Evolutionary conservation across 2,797 vertebrate species (phyloP).

Genomic region (Lutra lutra): DNA sequence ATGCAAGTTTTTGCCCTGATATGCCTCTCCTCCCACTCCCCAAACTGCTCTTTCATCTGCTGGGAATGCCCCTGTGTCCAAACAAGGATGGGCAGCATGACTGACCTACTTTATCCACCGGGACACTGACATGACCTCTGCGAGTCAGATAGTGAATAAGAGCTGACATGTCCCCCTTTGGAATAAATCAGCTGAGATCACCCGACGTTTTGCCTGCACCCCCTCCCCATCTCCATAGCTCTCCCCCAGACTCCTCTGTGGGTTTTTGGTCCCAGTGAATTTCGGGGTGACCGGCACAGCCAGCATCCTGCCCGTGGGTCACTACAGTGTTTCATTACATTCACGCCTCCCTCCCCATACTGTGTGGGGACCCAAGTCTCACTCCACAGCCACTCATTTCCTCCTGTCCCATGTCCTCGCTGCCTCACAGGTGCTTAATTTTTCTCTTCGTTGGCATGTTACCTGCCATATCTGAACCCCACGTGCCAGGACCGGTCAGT

Average conservation of each 20-base stretch:
- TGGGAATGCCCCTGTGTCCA: background rate
- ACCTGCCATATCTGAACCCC: background rate
- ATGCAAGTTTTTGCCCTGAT: background rate
- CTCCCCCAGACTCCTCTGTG: background rate
- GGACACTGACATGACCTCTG: background rate
- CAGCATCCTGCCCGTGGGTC: rapidly evolving
- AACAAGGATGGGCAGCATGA: rapidly evolving
- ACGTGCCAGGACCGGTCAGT: too few relatives aligned
- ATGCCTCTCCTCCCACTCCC: background rate
- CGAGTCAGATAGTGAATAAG: background rate
- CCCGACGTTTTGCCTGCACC: background rate
- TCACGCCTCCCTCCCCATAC: background rate
- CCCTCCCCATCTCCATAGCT: background rate
- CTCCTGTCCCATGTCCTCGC: background rate
- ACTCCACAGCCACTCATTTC: background rate
- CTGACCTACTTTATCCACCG: background rate
- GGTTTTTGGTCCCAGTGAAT: background rate
- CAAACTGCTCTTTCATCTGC: background rate
- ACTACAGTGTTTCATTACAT: too few relatives aligned
- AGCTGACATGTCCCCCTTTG: too few relatives aligned
- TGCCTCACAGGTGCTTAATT: background rate
- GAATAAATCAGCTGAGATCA: background rate
- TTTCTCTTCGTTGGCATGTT: too few relatives aligned
- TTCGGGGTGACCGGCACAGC: rapidly evolving
- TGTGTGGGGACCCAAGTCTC: rapidly evolving